Conservation (phyloP, 2,113 vertebrate species). For the Pimephales promelas region DNA sequence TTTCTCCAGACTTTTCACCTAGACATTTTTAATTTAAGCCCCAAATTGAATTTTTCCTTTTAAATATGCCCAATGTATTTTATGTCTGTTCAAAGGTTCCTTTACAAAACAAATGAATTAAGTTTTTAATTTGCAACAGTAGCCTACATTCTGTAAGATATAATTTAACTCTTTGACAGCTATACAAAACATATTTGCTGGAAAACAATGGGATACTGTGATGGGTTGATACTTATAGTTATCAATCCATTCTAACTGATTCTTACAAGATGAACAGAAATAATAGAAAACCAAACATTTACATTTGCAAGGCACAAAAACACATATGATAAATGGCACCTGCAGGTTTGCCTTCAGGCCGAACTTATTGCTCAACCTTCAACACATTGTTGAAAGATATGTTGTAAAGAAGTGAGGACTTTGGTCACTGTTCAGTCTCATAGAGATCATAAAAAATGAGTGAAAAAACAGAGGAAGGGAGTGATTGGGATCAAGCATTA, state of each 20-base stretch:
- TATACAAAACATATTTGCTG: neutral
- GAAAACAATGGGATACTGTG: slow-evolving; percentile 3
- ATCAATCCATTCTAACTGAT: neutral
- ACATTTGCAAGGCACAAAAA: neutral
- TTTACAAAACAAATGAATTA: neutral
- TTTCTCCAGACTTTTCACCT: neutral
- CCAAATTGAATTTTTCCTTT: neutral
- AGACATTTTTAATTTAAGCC: neutral
- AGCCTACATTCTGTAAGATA: neutral
- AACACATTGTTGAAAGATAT: neutral
- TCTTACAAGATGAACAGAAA: neutral
- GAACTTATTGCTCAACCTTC: neutral
- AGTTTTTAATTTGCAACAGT: neutral
- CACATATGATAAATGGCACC: neutral
- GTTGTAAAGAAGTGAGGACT: neutral
- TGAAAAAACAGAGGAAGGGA: neutral
- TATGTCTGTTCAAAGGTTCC: neutral
- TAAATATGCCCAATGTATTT: neutral
- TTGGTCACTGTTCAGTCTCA: slow-evolving; percentile 10
- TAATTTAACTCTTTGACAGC: neutral
- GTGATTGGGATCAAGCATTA: neutral
- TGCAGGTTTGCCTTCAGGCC: neutral
- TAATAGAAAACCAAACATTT: slow-evolving; percentile 13
- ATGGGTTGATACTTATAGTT: slow-evolving; percentile 16
- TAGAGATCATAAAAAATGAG: neutral